Percentiles rank a stretch among this genome's conserved stretches.
phyloP scores from a whole-genome alignment of 1,140 invertebrate species.

The Formica exsecta region DNA sequence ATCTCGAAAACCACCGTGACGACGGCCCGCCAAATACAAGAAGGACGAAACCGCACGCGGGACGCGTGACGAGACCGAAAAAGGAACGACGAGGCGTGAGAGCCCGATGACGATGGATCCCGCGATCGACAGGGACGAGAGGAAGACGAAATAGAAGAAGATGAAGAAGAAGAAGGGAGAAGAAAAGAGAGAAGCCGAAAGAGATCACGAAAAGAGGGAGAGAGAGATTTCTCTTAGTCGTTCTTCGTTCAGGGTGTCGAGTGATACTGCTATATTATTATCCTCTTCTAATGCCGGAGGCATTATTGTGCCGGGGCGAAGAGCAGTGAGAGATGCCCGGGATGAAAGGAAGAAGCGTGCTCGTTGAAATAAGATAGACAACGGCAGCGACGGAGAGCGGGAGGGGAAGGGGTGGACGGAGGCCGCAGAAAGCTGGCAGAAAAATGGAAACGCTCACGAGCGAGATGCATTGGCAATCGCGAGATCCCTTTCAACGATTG shows the following conservation, averaged over 20 bases:
- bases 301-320: constrained; percentile 58
- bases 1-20: constrained; percentile 69
- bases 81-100: constrained; percentile 58
- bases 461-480: constrained; percentile 14
- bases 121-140: constrained; percentile 16
- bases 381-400: neutral
- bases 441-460: constrained; percentile 60
- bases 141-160: neutral
- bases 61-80: constrained; percentile 70
- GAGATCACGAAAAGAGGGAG: constrained; percentile 14
- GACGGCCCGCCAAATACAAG: constrained; percentile 61
- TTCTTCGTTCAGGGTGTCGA: constrained; percentile 64
- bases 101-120: constrained; percentile 46
- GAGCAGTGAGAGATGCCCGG: constrained; percentile 32
- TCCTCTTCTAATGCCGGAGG: constrained; percentile 63
- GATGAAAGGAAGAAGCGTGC: constrained; percentile 74
- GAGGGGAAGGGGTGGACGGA: neutral
- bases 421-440: constrained; percentile 28
- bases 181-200: neutral
- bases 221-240: constrained; percentile 47
- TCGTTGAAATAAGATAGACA: constrained; percentile 72
- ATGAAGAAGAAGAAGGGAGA: neutral
- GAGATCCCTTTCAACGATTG: constrained; percentile 45
- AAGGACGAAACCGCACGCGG: constrained; percentile 65
- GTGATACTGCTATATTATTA: constrained; percentile 70